Evolutionary conservation across 64 coral and sea anemone species (phyloP).

Genomic region (Montipora efflorescens): DNA sequence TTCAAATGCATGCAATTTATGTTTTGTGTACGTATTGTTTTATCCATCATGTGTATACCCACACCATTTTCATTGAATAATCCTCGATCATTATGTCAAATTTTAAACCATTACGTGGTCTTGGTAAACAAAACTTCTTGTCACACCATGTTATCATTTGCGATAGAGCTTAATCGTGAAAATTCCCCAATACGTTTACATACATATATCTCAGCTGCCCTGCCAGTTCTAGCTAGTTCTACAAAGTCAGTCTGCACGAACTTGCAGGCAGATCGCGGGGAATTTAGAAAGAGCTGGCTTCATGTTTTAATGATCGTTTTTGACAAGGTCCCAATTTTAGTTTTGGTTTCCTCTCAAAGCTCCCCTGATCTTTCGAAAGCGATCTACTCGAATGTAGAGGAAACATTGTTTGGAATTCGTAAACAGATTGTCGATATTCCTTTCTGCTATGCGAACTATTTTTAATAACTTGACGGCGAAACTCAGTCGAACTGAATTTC

Average conservation of each 20-base stretch:
- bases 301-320: no score
- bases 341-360: no score
- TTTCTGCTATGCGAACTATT: constrained; percentile 23
- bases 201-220: no score
- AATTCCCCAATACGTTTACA: background rate
- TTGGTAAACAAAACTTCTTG: background rate
- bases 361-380: background rate
- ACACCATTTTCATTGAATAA: background rate
- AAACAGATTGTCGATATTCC: background rate
- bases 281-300: no score
- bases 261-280: no score
- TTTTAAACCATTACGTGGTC: background rate
- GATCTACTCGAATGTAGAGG: background rate
- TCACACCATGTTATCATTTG: background rate
- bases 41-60: background rate
- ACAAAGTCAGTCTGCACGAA: no score
- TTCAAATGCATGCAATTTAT: background rate
- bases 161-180: background rate
- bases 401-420: constrained; percentile 16
- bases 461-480: background rate
- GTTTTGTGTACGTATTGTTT: background rate
- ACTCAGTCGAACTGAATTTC: background rate
- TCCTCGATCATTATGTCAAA: background rate
- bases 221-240: no score
- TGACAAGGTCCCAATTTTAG: no score